Percentiles rank a stretch among this genome's conserved stretches.
phyloP scores from a whole-genome alignment of 2,888 invertebrate species.

The Troides helena region DNA sequence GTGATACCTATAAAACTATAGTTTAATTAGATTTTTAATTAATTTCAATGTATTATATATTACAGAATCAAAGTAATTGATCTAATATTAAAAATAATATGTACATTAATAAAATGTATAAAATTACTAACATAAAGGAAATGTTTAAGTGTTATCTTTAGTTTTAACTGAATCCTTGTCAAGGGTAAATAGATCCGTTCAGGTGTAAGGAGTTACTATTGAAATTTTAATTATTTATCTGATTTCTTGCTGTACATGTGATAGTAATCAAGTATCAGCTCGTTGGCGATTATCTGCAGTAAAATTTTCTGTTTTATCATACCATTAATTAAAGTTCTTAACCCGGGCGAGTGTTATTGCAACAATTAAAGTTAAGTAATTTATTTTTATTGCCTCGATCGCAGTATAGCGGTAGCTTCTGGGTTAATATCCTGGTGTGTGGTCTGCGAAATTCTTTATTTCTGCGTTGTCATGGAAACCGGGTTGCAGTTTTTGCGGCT shows the following conservation, averaged over 20 bases:
- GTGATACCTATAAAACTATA: no score
- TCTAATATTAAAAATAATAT: no score
- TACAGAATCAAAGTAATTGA: no score
- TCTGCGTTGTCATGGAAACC: conserved; percentile 58
- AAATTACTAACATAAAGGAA: no score
- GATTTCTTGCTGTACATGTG: conserved; percentile 1
- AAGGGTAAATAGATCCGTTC: no score
- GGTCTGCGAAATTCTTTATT: conserved; percentile 45
- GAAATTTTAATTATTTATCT: not conserved
- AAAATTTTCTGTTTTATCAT: conserved; percentile 30
- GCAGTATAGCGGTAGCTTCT: conserved; percentile 35
- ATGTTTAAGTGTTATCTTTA: no score
- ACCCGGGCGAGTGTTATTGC: conserved; percentile 34
- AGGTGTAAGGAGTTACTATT: no score
- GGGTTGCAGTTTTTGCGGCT: conserved; percentile 54
- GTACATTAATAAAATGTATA: no score
- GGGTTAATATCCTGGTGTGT: conserved; percentile 36
- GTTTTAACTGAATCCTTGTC: no score
- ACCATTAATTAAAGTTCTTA: conserved; percentile 33
- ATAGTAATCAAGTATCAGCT: conserved; percentile 9
- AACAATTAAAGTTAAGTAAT: conserved; percentile 38
- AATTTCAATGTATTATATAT: no score
- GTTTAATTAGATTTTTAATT: no score
- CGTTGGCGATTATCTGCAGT: conserved; percentile 29
- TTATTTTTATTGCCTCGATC: conserved; percentile 36